These are phyloP conservation scores for Digitonthophagus gazella DNA, from an alignment of 2,888 invertebrate species.

Conservation along the genomic window DNA sequence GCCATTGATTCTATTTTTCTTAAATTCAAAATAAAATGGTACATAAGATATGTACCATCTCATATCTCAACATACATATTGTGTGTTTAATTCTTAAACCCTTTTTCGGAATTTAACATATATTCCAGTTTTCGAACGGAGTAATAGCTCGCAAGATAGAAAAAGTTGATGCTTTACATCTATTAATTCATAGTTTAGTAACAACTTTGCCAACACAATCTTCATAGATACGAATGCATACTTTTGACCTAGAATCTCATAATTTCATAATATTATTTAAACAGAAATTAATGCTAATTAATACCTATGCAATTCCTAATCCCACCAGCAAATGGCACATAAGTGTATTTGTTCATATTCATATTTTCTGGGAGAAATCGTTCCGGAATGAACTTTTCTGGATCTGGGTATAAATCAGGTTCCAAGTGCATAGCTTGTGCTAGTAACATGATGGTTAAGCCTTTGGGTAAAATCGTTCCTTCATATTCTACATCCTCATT, in stretches of 20 bases:
- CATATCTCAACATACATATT: no score
- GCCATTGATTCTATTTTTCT: no score
- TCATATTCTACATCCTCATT: neutral
- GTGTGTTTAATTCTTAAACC: no score
- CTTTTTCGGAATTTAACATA: neutral
- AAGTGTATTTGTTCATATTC: neutral
- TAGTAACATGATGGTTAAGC: neutral
- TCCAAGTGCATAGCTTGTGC: neutral
- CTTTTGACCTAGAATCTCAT: neutral
- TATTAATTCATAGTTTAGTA: slow-evolving; percentile 9
- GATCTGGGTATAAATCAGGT: slow-evolving; percentile 7
- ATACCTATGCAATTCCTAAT: slow-evolving; percentile 18
- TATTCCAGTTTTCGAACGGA: slow-evolving; percentile 12
- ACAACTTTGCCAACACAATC: slow-evolving; percentile 6
- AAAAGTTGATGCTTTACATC: slow-evolving; percentile 2
- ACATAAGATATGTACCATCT: no score
- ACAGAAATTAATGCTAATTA: no score
- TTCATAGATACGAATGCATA: slow-evolving; percentile 18
- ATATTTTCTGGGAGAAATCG: no score
- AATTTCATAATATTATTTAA: neutral
- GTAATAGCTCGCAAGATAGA: neutral
- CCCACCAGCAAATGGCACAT: no score
- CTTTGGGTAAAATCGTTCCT: slow-evolving; percentile 5
- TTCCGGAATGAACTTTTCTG: slow-evolving; percentile 12
- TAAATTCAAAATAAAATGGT: no score